Conservation (phyloP, 2,797 vertebrate genomes). For the Simalia tracyae region DNA sequence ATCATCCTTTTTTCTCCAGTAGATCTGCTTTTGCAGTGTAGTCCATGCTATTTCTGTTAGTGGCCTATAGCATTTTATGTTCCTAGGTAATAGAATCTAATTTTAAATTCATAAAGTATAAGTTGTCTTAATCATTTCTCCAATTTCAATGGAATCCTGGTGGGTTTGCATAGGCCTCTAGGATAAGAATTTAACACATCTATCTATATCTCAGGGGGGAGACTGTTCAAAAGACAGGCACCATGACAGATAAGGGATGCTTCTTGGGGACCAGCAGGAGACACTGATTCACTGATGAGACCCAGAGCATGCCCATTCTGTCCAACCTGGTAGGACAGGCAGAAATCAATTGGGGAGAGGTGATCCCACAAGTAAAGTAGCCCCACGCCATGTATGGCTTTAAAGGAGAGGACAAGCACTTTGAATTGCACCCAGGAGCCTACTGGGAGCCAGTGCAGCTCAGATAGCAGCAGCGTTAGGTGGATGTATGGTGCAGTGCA, state of each 20-base stretch:
- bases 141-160: not conserved
- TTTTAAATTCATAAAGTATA: not conserved
- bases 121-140: not conserved
- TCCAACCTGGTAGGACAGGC: not conserved
- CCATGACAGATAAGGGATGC: not conserved
- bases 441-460: not conserved
- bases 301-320: not conserved
- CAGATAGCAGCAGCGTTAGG: not conserved
- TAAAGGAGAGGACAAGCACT: not conserved
- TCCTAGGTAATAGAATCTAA: not conserved
- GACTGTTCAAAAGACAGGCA: not conserved
- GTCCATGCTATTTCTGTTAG: not conserved
- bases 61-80: not conserved
- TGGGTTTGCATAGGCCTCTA: not conserved
- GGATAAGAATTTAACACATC: not conserved
- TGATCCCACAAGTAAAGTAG: not conserved
- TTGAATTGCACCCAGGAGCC: not conserved
- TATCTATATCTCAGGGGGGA: not conserved
- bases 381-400: not conserved
- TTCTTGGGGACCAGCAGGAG: not conserved
- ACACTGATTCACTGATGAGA: not conserved
- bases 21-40: not conserved
- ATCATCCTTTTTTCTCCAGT: not conserved
- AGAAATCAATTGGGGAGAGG: not conserved
- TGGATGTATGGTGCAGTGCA: not conserved